These are phyloP conservation scores for Akabosia matsudoensis DNA, from an alignment of 1,140 invertebrate genomes.

Conservation along the genomic window DNA sequence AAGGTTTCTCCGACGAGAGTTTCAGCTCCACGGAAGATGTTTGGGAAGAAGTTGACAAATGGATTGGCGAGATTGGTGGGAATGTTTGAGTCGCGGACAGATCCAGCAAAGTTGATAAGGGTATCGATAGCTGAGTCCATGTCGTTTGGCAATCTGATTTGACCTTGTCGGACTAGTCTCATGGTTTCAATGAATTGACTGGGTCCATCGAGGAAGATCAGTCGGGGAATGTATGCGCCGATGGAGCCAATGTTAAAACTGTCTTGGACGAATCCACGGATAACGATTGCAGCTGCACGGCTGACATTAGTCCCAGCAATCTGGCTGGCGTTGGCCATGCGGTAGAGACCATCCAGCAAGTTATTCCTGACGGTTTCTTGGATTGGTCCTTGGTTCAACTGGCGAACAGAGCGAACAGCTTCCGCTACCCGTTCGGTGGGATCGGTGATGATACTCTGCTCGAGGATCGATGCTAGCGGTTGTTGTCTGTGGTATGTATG, in stretches of 20 bases:
- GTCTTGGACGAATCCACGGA: slow-evolving; percentile 15
- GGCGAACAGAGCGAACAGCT: not conserved
- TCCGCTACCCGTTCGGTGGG: not conserved
- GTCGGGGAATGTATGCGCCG: not conserved
- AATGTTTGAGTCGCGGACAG: not conserved
- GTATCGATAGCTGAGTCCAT: slow-evolving; percentile 7
- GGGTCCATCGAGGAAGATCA: slow-evolving; percentile 9
- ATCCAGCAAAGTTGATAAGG: slow-evolving; percentile 17
- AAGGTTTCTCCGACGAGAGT: not conserved
- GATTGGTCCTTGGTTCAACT: not conserved
- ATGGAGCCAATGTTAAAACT: slow-evolving; percentile 9
- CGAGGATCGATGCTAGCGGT: not conserved
- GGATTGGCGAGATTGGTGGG: not conserved
- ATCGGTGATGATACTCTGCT: not conserved
- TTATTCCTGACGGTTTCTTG: slow-evolving; percentile 13
- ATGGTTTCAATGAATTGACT: slow-evolving; percentile 24
- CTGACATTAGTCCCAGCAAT: slow-evolving; percentile 10
- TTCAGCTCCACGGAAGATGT: slow-evolving; percentile 18
- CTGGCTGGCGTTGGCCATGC: slow-evolving; percentile 9
- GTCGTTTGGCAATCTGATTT: not conserved
- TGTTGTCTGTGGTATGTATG: not conserved
- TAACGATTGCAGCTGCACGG: not conserved
- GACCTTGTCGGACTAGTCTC: not conserved
- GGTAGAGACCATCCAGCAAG: not conserved
- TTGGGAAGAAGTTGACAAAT: slow-evolving; percentile 15